Conservation (phyloP, 2,113 vertebrate species). For the Cepphus grylle region DNA sequence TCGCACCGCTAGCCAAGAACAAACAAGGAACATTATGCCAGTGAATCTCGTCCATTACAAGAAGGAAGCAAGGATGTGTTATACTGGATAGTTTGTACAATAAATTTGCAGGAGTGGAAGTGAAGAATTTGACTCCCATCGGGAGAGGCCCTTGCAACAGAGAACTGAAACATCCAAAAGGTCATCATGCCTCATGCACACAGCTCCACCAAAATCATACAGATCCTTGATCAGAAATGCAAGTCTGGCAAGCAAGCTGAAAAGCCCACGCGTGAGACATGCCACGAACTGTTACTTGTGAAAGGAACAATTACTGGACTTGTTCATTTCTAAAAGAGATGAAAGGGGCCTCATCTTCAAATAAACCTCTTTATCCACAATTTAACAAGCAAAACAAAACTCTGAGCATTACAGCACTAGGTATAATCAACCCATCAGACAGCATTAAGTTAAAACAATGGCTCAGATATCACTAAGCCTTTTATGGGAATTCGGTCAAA, state of each 20-base stretch:
- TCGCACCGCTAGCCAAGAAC: neutral
- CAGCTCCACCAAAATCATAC: neutral
- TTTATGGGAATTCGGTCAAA: slow-evolving; percentile 31
- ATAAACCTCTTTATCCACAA: neutral
- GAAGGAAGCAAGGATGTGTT: neutral
- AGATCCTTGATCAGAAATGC: neutral
- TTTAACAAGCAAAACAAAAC: neutral
- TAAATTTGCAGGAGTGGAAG: neutral
- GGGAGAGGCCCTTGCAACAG: neutral
- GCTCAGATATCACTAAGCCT: slow-evolving; percentile 48
- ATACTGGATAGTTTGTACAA: neutral
- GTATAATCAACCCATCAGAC: slow-evolving; percentile 22
- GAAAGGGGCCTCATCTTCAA: neutral
- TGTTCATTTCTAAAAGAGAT: neutral
- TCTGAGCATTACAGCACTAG: neutral
- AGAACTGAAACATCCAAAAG: neutral
- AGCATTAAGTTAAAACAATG: slow-evolving; percentile 34
- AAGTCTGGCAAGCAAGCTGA: neutral
- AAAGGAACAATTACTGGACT: neutral
- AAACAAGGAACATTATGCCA: neutral
- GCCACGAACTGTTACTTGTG: fast-evolving
- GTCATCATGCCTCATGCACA: neutral
- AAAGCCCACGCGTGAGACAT: neutral
- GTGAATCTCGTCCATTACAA: neutral
- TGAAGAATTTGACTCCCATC: neutral